A percentile compares a stretch with the other conserved stretches of the same genome.
Conservation (phyloP, 2,797 vertebrate genomes). For the Semotilus atromaculatus region DNA sequence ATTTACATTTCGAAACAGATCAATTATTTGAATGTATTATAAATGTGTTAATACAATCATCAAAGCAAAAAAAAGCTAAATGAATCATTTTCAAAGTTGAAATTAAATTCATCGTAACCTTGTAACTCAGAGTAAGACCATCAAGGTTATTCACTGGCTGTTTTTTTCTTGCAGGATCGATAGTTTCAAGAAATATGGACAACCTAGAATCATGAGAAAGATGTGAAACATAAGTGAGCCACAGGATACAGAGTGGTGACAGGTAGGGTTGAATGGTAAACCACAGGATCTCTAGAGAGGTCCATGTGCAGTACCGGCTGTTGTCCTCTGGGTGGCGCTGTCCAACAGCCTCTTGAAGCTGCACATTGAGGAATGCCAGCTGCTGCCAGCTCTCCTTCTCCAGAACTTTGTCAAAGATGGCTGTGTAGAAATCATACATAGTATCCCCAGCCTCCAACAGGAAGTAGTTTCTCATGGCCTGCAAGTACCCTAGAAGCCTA, state of each 20-base stretch:
- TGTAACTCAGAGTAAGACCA: slow-evolving; percentile 93
- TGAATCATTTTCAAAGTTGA: neutral
- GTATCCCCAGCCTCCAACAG: slow-evolving; percentile 97
- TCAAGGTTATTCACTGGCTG: slow-evolving; percentile 95
- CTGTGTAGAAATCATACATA: slow-evolving; percentile 98
- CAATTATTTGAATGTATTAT: neutral
- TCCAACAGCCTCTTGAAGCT: slow-evolving; percentile 94
- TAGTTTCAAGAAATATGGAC: slow-evolving; percentile 89
- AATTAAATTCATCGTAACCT: slow-evolving; percentile 75
- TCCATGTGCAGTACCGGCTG: slow-evolving; percentile 78
- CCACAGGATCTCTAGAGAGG: neutral
- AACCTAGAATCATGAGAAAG: slow-evolving; percentile 74
- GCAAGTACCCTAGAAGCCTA: slow-evolving; percentile 93
- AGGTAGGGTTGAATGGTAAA: neutral
- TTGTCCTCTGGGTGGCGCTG: slow-evolving; percentile 94
- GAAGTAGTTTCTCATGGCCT: slow-evolving; percentile 99
- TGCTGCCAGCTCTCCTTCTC: slow-evolving; percentile 97
- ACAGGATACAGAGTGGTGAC: neutral
- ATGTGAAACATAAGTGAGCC: neutral
- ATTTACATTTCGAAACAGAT: neutral
- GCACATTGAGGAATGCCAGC: slow-evolving; percentile 90
- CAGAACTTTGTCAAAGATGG: slow-evolving; percentile 97
- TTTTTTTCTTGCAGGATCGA: slow-evolving; percentile 91
- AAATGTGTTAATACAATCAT: neutral
- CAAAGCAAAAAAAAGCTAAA: neutral